Evolutionary conservation across 2,113 vertebrate genomes (phyloP), one percentile per base, ranked within the genome.

Genomic region (Hippocampus mohnikei): DNA sequence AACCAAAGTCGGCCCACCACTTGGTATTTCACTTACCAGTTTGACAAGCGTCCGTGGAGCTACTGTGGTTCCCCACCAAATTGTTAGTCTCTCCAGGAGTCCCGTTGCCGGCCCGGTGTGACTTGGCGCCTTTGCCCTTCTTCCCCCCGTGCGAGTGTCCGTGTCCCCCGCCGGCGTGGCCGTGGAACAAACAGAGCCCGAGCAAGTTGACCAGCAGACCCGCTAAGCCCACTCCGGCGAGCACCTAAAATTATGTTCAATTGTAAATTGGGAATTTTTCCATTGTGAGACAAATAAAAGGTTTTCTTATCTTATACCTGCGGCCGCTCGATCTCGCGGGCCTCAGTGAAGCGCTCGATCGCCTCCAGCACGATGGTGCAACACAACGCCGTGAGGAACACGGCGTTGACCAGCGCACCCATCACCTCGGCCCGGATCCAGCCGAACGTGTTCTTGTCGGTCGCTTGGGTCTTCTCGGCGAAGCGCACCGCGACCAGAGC

Each of bases 381-480:
- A 91, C 96, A 98, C 58, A 98, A 94, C 66, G 96, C 96, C 66
- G 96, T 98, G 77, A 98, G 95, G 91, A 98, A 98, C 78, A 99
- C 95, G 58, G 96, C 97, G 87, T 98, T 98, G 74, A 98, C 95
- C 71, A 98, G 92, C 16, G 96, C 96, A n/a, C 96, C 96, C 95
- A 99, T 98, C 92, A 97, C 97, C 91, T 98, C 96, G 42, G 97
- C 96, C 59, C 96, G 96, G 90, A 99, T 95, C 96, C 96, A 99
- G 23, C 96, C 96, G 85, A 98, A 98, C 20, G 96, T 98, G 93
- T 98, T 98, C 81, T 98, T 98, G 79, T 94, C 93, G 85, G 96
- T 98, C 75, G 97, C 89, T 15, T 94, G 95, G 67, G 97, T 98
- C 79, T 94, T 93, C 87, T 94, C 95, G 16, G 97, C 94, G 81